Conservation (phyloP, 2,113 vertebrate genomes). For the Furnarius figulus region DNA sequence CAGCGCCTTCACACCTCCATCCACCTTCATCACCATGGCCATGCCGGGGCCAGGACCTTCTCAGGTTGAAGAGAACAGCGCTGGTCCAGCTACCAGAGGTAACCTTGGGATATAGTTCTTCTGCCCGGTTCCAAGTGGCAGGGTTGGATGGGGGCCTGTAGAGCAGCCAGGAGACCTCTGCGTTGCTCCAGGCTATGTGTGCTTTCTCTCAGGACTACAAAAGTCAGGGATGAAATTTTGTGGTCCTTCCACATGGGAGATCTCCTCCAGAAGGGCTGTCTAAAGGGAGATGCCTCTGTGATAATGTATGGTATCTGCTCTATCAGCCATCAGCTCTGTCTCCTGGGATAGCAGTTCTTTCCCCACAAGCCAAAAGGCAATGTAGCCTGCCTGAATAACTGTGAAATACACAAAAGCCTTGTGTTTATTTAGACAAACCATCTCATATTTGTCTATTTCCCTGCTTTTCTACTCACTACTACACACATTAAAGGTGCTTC, state of each 20-base stretch:
- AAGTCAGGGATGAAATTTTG: background rate
- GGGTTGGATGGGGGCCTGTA: background rate
- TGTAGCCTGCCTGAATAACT: background rate
- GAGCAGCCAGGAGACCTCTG: background rate
- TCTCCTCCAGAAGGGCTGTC: background rate
- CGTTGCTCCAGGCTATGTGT: background rate
- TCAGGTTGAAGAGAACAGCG: background rate
- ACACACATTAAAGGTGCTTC: background rate
- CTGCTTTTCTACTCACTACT: background rate
- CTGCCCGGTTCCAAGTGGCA: fast-evolving
- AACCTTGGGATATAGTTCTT: background rate
- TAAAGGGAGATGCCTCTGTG: background rate
- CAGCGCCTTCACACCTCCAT: background rate
- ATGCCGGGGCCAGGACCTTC: background rate
- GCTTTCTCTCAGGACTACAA: background rate
- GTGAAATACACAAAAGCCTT: background rate
- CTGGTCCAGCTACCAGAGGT: constrained; percentile 30
- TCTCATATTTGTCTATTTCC: background rate
- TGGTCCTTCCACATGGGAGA: background rate
- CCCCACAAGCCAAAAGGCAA: background rate
- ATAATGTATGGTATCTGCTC: background rate
- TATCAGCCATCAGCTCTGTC: background rate
- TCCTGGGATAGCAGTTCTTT: background rate
- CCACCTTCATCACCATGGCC: background rate
- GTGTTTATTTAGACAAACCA: background rate